Percentiles rank a stretch among this genome's conserved stretches.
Conservation (phyloP, 2,888 invertebrate species). For the Chrysolina oricalcia region DNA sequence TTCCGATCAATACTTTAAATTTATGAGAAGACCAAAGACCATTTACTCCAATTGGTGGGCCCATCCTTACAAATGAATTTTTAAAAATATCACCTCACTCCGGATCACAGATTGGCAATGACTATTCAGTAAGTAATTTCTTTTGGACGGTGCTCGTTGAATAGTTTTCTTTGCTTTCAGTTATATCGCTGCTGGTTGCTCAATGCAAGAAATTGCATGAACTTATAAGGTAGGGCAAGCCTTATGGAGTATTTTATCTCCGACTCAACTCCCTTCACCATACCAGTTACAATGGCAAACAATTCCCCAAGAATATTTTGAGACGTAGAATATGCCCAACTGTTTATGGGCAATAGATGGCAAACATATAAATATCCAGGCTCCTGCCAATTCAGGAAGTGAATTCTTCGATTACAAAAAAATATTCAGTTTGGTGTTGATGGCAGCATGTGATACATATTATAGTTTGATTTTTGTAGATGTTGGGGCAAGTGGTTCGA, state of each 20-base stretch:
- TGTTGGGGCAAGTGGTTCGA: slow-evolving; percentile 60
- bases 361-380: slow-evolving; percentile 51
- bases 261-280: not conserved
- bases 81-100: not conserved
- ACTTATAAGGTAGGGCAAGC: slow-evolving; percentile 33
- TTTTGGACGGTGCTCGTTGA: not conserved
- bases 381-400: slow-evolving; percentile 58
- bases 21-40: not conserved
- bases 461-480: slow-evolving; percentile 61
- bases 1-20: not conserved
- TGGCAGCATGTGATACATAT: slow-evolving; percentile 59
- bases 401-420: slow-evolving; percentile 63
- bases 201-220: slow-evolving; percentile 41
- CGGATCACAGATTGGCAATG: not conserved
- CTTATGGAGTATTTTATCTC: not conserved
- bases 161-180: slow-evolving; percentile 29
- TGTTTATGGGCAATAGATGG: slow-evolving; percentile 37
- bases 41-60: not conserved
- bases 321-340: slow-evolving; percentile 25
- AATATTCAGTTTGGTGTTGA: slow-evolving; percentile 51
- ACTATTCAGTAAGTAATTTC: not conserved
- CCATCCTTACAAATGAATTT: not conserved
- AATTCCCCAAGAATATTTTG: slow-evolving; percentile 18
- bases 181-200: slow-evolving; percentile 41
- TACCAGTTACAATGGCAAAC: slow-evolving; percentile 13